Percentiles rank a stretch among this genome's conserved stretches.
Evolutionary conservation across 2,888 invertebrate genomes (phyloP).

Genomic region (Pediacus dermestoides): DNA sequence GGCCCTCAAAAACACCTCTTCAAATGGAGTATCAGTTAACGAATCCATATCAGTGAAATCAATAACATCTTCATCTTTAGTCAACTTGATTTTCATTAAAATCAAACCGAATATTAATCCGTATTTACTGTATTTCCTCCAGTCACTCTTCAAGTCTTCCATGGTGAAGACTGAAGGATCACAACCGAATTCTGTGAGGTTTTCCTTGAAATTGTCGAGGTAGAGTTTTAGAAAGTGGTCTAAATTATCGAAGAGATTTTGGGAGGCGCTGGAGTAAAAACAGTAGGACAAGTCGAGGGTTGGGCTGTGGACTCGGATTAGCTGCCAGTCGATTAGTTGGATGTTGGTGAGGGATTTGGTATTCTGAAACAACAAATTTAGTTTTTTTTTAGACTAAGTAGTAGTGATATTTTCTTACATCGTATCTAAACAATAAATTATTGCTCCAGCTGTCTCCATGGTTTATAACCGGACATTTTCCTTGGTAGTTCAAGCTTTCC

Average conservation of each 20-base stretch:
- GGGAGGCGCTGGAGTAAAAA: slow-evolving; percentile 28
- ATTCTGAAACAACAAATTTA: slow-evolving; percentile 9
- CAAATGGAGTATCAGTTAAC: too few species aligned
- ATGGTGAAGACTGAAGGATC: slow-evolving; percentile 20
- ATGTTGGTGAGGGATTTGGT: slow-evolving; percentile 7
- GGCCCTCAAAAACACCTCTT: too few species aligned
- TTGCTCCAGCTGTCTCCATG: slow-evolving; percentile 22
- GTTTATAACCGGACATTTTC: slow-evolving; percentile 13
- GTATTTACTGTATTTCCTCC: slow-evolving; percentile 11
- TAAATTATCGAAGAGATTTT: slow-evolving; percentile 25
- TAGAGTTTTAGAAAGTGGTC: slow-evolving; percentile 29
- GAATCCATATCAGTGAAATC: background rate
- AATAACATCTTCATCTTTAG: slow-evolving; percentile 2
- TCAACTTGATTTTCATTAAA: background rate
- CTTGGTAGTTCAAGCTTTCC: background rate
- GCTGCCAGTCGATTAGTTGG: slow-evolving; percentile 20
- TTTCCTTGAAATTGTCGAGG: slow-evolving; percentile 26
- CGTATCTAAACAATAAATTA: slow-evolving; percentile 20
- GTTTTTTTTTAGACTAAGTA: too few species aligned
- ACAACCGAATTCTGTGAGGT: slow-evolving; percentile 22
- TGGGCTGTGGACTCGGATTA: slow-evolving; percentile 13
- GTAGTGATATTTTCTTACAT: slow-evolving; percentile 14
- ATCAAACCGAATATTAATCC: background rate
- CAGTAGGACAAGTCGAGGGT: slow-evolving; percentile 31
- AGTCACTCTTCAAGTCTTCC: slow-evolving; percentile 7